These are phyloP conservation scores for Epistrophella euchroma DNA, from an alignment of 2,888 invertebrate genomes.

Conservation along the genomic window DNA sequence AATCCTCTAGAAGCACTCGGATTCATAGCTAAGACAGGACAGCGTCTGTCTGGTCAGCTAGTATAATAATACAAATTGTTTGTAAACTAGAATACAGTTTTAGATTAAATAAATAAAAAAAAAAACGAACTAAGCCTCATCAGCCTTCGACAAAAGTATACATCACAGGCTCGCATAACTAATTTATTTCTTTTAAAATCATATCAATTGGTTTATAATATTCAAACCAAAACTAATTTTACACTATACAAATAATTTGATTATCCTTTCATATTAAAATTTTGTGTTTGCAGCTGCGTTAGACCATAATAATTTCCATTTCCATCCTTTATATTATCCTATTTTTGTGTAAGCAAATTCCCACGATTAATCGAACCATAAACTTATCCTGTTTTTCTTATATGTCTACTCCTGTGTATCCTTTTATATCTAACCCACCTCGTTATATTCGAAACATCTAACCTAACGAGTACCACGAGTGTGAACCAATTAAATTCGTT, in stretches of 20 bases:
- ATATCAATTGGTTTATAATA: no score
- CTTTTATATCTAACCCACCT: not conserved
- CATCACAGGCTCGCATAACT: no score
- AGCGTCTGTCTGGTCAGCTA: no score
- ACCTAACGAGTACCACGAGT: not conserved
- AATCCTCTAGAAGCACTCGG: no score
- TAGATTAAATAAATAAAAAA: no score
- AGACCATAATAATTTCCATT: not conserved
- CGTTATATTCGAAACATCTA: constrained; percentile 6
- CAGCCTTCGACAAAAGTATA: no score
- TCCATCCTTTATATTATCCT: not conserved
- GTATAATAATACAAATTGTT: no score
- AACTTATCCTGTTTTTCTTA: not conserved
- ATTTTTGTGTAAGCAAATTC: not conserved
- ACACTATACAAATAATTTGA: not conserved
- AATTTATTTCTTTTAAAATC: no score
- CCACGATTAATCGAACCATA: constrained; percentile 12
- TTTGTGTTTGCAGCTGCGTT: not conserved
- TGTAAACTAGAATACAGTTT: no score
- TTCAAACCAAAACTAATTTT: no score
- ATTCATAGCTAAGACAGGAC: no score
- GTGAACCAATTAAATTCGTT: constrained; percentile 6
- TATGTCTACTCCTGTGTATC: not conserved
- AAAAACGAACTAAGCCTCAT: no score
- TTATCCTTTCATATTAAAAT: not conserved